These are phyloP conservation scores for Florisuga fusca DNA, from an alignment of 2,797 vertebrate genomes.

Conservation along the genomic window DNA sequence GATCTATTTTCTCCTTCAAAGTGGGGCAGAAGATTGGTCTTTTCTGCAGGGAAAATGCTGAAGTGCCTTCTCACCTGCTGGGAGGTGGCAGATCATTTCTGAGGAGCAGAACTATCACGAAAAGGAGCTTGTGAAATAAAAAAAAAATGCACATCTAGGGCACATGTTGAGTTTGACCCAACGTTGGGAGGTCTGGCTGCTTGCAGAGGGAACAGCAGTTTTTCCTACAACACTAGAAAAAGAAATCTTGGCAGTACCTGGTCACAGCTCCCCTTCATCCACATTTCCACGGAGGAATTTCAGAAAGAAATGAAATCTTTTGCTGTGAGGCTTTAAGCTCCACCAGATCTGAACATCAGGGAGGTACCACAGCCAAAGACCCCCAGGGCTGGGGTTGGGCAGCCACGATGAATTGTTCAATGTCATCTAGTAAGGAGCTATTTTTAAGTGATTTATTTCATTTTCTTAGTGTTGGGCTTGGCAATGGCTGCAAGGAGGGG, in stretches of 20 bases:
- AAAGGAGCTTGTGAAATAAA: background rate
- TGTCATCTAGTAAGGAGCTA: background rate
- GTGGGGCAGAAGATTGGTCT: accelerated
- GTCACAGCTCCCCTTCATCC: background rate
- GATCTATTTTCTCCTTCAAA: background rate
- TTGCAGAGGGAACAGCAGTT: background rate
- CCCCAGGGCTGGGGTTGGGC: background rate
- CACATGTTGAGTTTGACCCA: background rate
- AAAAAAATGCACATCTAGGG: background rate
- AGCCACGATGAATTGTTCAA: background rate
- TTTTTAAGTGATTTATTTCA: constrained; percentile 20
- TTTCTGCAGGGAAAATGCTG: background rate
- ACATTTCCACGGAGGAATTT: background rate
- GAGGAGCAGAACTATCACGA: background rate
- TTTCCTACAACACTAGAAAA: background rate
- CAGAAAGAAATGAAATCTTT: background rate
- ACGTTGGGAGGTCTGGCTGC: accelerated
- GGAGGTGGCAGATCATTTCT: background rate
- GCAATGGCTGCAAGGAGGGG: background rate
- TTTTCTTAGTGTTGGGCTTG: background rate
- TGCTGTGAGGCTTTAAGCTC: background rate
- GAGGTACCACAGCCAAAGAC: background rate
- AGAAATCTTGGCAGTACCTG: background rate
- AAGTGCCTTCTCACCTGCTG: background rate
- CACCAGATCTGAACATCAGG: background rate